Conservation (phyloP, 2,797 vertebrate species). For the Delichon dasypus region DNA sequence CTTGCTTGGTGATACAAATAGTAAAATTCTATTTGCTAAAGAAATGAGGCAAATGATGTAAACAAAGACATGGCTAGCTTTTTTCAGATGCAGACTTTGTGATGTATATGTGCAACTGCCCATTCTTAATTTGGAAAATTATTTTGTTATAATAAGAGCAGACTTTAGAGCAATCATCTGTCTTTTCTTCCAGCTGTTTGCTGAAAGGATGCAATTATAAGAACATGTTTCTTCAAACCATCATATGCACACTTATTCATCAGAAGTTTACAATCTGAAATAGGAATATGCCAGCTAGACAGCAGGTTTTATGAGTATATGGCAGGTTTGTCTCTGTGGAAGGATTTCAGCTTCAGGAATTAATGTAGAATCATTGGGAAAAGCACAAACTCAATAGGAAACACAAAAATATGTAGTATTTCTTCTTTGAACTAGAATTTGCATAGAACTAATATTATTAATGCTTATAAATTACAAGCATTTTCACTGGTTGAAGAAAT, state of each 20-base stretch:
- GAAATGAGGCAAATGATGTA: neutral
- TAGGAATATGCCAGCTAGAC: neutral
- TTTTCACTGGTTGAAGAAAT: neutral
- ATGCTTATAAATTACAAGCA: neutral
- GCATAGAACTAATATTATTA: neutral
- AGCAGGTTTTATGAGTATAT: neutral
- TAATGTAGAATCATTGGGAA: neutral
- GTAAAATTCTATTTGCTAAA: neutral
- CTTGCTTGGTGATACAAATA: neutral
- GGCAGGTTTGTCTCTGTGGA: neutral
- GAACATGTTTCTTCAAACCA: neutral
- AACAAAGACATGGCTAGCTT: neutral
- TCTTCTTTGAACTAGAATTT: neutral
- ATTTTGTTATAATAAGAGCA: neutral
- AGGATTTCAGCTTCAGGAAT: neutral
- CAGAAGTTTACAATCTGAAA: neutral
- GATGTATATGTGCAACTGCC: neutral
- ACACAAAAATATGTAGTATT: neutral
- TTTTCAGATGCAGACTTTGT: neutral
- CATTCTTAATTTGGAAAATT: neutral
- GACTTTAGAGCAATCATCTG: neutral
- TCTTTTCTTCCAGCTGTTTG: slow-evolving; percentile 3
- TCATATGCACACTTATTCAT: neutral
- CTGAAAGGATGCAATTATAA: neutral
- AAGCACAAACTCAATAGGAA: neutral